A percentile compares a stretch with the other conserved stretches of the same genome.
These are phyloP conservation scores for Syngnathoides biaculeatus DNA, from an alignment of 2,113 vertebrate genomes.

Conservation along the genomic window DNA sequence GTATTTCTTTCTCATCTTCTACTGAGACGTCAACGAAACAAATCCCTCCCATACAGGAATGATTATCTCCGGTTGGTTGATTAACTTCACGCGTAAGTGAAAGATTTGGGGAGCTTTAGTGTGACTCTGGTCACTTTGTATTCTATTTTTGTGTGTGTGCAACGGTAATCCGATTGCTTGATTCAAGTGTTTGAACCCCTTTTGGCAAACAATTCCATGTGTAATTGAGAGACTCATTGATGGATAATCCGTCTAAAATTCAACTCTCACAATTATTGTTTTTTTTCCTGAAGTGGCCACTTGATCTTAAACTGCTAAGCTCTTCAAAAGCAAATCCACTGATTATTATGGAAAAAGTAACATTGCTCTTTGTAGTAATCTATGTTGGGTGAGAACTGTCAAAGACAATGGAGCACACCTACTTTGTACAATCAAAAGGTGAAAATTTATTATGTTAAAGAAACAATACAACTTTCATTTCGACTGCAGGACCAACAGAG, in stretches of 20 bases:
- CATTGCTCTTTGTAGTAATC: background rate
- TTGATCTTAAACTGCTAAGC: slow-evolving; percentile 7
- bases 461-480: too few relatives aligned
- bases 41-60: background rate
- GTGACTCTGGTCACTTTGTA: background rate
- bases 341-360: slow-evolving; percentile 11
- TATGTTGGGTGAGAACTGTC: background rate
- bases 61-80: background rate
- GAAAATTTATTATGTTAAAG: too few relatives aligned
- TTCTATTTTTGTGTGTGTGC: background rate
- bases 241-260: slow-evolving; percentile 16
- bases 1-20: slow-evolving; percentile 9
- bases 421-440: background rate
- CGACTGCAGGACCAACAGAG: too few relatives aligned
- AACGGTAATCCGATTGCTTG: slow-evolving; percentile 22
- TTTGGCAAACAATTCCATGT: slow-evolving; percentile 13
- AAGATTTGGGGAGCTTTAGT: background rate
- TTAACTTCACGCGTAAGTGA: slow-evolving; percentile 5
- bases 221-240: slow-evolving; percentile 19
- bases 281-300: slow-evolving; percentile 21
- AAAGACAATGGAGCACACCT: background rate
- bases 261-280: slow-evolving; percentile 33
- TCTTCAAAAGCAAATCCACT: slow-evolving; percentile 6
- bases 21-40: background rate
- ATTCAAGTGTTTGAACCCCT: slow-evolving; percentile 43